These are phyloP conservation scores for Macquaria ambigua DNA, from an alignment of 2,113 vertebrate genomes.

Conservation along the genomic window DNA sequence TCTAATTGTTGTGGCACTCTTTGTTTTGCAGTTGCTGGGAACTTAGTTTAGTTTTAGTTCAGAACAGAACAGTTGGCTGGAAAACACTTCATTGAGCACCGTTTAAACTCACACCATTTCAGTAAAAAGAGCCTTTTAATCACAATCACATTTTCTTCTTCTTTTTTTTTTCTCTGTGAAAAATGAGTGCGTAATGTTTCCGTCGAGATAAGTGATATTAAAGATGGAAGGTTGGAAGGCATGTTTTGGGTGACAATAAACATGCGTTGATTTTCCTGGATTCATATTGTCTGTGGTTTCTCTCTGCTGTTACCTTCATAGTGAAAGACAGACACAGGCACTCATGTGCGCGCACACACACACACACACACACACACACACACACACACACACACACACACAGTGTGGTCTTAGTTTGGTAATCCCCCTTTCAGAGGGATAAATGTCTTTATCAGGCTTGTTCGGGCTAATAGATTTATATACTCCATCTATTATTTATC, in stretches of 20 bases:
- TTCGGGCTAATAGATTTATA: constrained; percentile 77
- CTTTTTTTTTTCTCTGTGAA: not conserved
- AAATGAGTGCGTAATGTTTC: constrained; percentile 17
- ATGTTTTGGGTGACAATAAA: constrained; percentile 22
- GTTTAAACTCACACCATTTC: constrained; percentile 45
- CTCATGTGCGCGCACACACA: not conserved
- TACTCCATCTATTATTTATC: constrained; percentile 77
- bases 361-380: constrained; percentile 12
- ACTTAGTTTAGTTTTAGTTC: constrained; percentile 73
- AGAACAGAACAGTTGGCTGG: constrained; percentile 65
- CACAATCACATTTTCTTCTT: constrained; percentile 30
- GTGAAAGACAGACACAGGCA: constrained; percentile 8
- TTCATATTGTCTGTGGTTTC: constrained; percentile 9
- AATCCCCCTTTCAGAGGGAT: constrained; percentile 60
- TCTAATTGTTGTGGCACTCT: constrained; percentile 76
- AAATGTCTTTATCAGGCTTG: constrained; percentile 69
- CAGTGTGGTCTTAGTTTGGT: constrained; percentile 40
- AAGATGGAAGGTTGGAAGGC: constrained; percentile 6
- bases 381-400: constrained; percentile 34
- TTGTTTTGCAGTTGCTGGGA: constrained; percentile 65
- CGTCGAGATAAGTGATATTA: constrained; percentile 22
- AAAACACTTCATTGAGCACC: constrained; percentile 60
- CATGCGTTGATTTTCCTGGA: constrained; percentile 21
- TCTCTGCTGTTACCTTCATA: not conserved
- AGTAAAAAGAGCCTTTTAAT: constrained; percentile 57